phyloP scores from a whole-genome alignment of 2,113 vertebrate genomes.

The Astatotilapia flaviijosephi region DNA sequence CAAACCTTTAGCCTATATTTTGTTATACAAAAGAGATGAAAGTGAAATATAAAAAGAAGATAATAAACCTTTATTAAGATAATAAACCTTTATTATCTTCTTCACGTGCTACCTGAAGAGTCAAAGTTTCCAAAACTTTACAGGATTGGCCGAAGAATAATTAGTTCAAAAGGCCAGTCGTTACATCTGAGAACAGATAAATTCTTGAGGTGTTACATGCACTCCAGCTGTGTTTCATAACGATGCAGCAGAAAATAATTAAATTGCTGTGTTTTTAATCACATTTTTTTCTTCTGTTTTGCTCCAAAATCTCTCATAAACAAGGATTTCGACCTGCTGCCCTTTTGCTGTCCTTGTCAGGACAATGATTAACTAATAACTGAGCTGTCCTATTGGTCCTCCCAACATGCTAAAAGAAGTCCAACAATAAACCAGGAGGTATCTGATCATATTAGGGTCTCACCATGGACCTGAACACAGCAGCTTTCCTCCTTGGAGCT shows the following conservation, averaged over 20 bases:
- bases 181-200: neutral
- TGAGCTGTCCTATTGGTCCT: slow-evolving; percentile 47
- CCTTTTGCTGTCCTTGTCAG: slow-evolving; percentile 47
- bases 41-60: neutral
- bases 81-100: neutral
- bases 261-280: neutral
- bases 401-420: slow-evolving; percentile 2
- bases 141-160: neutral
- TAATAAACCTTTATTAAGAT: neutral
- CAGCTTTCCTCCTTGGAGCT: slow-evolving; percentile 46
- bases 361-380: slow-evolving; percentile 71
- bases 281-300: neutral
- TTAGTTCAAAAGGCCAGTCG: neutral
- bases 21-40: neutral
- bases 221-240: neutral
- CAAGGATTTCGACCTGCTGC: slow-evolving; percentile 49
- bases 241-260: neutral
- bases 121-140: neutral
- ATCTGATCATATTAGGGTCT: slow-evolving; percentile 22
- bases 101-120: neutral
- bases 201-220: neutral
- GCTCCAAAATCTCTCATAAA: slow-evolving; percentile 15
- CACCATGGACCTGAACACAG: slow-evolving; percentile 59
- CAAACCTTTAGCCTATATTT: neutral
- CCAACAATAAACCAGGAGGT: neutral